phyloP scores from a whole-genome alignment of 2,113 vertebrate genomes.

The Mirza zaza region DNA sequence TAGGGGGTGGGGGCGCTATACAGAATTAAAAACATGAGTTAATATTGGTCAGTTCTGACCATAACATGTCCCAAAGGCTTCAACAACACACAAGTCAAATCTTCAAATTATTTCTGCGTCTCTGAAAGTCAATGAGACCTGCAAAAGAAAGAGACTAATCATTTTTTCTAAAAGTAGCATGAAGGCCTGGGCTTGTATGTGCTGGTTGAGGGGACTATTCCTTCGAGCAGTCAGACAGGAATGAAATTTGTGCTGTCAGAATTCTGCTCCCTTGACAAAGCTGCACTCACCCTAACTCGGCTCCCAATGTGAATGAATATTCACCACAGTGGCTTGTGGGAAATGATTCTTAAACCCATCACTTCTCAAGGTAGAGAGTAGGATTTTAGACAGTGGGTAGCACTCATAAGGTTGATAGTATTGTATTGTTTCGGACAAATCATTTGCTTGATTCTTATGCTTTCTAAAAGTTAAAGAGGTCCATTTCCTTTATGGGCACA shows the following conservation, averaged over 20 bases:
- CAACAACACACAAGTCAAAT: neutral
- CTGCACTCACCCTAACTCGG: neutral
- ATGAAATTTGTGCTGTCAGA: neutral
- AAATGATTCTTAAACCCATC: slow-evolving; percentile 55
- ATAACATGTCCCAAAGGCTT: slow-evolving; percentile 26
- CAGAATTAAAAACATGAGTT: slow-evolving; percentile 42
- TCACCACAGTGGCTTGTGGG: neutral
- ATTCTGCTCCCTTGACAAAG: slow-evolving; percentile 19
- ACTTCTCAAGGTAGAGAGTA: neutral
- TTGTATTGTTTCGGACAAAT: slow-evolving; percentile 9
- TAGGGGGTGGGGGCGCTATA: neutral
- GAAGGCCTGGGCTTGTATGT: neutral
- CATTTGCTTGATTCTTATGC: slow-evolving; percentile 18
- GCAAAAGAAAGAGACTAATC: neutral
- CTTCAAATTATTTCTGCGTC: neutral
- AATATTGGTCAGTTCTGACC: slow-evolving; percentile 34
- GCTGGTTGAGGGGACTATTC: neutral
- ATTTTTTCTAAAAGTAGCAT: slow-evolving; percentile 26
- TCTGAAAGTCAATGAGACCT: slow-evolving; percentile 23
- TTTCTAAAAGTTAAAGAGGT: slow-evolving; percentile 41
- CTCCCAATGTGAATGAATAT: slow-evolving; percentile 12
- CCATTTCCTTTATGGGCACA: slow-evolving; percentile 25
- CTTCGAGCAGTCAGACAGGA: neutral
- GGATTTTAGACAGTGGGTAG: neutral
- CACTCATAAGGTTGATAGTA: neutral